Conservation (phyloP, 1,140 invertebrate species). For the Drosophila tsacasi region DNA sequence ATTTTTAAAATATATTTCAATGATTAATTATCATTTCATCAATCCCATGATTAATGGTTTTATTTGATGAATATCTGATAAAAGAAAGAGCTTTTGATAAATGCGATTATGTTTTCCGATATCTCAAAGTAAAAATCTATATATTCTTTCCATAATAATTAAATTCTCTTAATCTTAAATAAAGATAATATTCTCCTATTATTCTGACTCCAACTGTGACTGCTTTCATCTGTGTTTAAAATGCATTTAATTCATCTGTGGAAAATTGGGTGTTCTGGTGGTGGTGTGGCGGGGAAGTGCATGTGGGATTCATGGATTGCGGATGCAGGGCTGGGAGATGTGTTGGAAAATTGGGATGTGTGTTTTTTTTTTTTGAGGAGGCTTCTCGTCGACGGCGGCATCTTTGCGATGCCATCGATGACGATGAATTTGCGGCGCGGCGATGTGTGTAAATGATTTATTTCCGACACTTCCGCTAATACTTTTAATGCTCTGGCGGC, state of each 20-base stretch:
- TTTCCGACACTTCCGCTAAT: slow-evolving; percentile 73
- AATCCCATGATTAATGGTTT: neutral
- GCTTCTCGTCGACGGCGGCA: slow-evolving; percentile 40
- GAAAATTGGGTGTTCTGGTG: slow-evolving; percentile 61
- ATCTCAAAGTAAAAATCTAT: too few species aligned
- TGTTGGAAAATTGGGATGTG: slow-evolving; percentile 20
- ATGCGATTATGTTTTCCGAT: neutral
- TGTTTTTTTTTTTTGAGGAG: slow-evolving; percentile 44
- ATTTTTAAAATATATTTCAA: neutral
- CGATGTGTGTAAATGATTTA: slow-evolving; percentile 67
- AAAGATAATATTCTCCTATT: neutral
- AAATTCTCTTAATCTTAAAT: neutral
- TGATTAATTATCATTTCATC: neutral
- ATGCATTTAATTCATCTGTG: slow-evolving; percentile 69
- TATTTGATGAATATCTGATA: neutral
- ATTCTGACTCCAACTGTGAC: slow-evolving; percentile 13
- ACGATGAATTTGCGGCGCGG: slow-evolving; percentile 27
- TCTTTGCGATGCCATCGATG: slow-evolving; percentile 44
- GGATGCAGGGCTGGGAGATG: slow-evolving; percentile 21
- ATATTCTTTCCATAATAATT: neutral
- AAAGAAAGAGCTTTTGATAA: neutral
- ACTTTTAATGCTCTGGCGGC: slow-evolving; percentile 37
- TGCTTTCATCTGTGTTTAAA: slow-evolving; percentile 40
- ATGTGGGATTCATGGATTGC: slow-evolving; percentile 20
- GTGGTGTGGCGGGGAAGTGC: slow-evolving; percentile 14